Conservation (phyloP, 2,888 invertebrate species). For the Steinernema scapterisci region DNA sequence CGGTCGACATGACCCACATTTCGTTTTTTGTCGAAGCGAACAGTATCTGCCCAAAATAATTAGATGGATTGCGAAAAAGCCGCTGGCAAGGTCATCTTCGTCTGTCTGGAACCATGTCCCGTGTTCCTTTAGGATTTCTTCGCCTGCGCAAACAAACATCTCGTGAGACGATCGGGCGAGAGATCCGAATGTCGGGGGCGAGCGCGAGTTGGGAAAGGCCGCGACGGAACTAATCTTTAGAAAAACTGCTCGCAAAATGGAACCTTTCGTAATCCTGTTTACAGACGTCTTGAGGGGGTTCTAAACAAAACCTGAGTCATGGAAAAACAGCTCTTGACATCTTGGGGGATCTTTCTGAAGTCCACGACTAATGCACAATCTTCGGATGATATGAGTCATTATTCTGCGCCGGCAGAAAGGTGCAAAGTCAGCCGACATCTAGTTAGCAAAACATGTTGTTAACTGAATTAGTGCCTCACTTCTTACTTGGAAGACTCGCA, state of each 20-base stretch:
- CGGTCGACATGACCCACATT: constrained; percentile 17
- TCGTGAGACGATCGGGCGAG: too few relatives aligned
- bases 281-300: too few relatives aligned
- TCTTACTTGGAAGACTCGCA: too few relatives aligned
- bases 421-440: neutral
- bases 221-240: neutral
- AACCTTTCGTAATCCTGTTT: too few relatives aligned
- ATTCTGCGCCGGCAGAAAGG: too few relatives aligned
- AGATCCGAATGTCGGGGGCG: neutral
- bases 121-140: constrained; percentile 4
- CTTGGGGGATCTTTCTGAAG: too few relatives aligned
- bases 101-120: constrained; percentile 7
- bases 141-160: neutral
- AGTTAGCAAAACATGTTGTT: neutral
- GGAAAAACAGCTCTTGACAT: too few relatives aligned
- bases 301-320: too few relatives aligned
- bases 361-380: too few relatives aligned
- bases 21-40: neutral
- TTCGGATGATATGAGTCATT: too few relatives aligned
- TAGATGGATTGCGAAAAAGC: constrained; percentile 12
- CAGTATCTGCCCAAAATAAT: neutral
- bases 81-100: neutral
- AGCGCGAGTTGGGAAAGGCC: neutral
- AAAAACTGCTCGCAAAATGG: neutral
- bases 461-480: too few relatives aligned